Conservation (phyloP, 1,140 invertebrate species). For the Bombus confusus region DNA sequence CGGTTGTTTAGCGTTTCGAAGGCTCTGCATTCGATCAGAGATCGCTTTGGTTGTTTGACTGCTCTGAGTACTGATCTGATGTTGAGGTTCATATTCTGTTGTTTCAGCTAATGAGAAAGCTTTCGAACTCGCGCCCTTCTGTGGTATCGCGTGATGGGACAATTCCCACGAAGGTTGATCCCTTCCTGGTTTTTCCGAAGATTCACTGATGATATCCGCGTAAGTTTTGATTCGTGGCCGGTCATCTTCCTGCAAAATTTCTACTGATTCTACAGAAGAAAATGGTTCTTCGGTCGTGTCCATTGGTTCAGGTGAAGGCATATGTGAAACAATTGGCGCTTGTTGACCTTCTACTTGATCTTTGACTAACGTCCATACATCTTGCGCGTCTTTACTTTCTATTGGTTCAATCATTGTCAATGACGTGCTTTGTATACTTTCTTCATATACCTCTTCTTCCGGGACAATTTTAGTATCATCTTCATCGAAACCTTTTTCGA, state of each 20-base stretch:
- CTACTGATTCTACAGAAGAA: constrained; percentile 67
- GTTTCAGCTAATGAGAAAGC: constrained; percentile 64
- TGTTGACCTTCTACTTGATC: background rate
- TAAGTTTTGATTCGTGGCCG: constrained; percentile 63
- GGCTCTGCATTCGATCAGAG: constrained; percentile 82
- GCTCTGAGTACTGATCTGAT: constrained; percentile 72
- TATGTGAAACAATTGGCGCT: background rate
- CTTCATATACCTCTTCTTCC: background rate
- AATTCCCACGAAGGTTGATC: constrained; percentile 67
- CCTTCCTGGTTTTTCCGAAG: constrained; percentile 27
- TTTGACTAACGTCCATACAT: background rate
- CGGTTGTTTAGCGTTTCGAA: constrained; percentile 81
- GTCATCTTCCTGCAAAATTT: constrained; percentile 23
- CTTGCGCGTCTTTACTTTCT: background rate
- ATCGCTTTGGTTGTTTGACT: constrained; percentile 79
- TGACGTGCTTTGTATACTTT: background rate
- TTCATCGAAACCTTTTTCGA: background rate
- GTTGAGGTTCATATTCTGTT: constrained; percentile 59
- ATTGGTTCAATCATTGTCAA: background rate
- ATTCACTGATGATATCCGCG: constrained; percentile 65
- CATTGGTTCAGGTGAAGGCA: constrained; percentile 66
- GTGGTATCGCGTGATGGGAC: background rate
- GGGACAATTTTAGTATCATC: constrained; percentile 9
- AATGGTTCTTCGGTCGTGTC: constrained; percentile 72
- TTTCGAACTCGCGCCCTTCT: constrained; percentile 59